Conservation (phyloP, 2,113 vertebrate genomes). For the Tricholaema leucomelas region DNA sequence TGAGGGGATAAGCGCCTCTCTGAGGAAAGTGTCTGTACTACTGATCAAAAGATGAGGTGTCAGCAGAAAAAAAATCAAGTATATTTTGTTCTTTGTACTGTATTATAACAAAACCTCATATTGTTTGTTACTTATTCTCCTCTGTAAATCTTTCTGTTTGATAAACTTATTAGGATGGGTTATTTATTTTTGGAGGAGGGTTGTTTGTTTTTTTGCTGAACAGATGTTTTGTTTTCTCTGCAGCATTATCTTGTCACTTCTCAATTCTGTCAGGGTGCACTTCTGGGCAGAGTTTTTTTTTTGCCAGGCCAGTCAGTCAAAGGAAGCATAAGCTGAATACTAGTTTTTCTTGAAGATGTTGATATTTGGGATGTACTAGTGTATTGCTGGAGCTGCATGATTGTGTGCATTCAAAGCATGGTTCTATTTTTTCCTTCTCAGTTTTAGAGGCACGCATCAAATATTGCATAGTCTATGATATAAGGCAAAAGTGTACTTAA, state of each 20-base stretch:
- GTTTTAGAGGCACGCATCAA: neutral
- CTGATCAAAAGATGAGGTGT: neutral
- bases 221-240: neutral
- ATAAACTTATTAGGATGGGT: neutral
- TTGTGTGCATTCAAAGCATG: neutral
- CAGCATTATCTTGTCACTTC: neutral
- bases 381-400: too few species aligned
- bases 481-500: neutral
- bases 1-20: neutral
- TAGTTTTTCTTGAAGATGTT: neutral
- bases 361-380: neutral
- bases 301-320: neutral
- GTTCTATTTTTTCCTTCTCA: neutral
- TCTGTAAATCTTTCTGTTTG: neutral
- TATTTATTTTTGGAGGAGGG: neutral
- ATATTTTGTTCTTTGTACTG: too few species aligned
- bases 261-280: neutral
- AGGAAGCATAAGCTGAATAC: accelerated
- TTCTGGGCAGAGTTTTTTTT: neutral
- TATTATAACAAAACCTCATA: neutral
- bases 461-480: neutral
- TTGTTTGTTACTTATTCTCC: neutral
- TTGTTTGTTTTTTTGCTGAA: neutral
- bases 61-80: neutral
- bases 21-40: neutral